Evolutionary conservation across 2,888 invertebrate genomes (phyloP).

Genomic region (Limnephilus auricula): DNA sequence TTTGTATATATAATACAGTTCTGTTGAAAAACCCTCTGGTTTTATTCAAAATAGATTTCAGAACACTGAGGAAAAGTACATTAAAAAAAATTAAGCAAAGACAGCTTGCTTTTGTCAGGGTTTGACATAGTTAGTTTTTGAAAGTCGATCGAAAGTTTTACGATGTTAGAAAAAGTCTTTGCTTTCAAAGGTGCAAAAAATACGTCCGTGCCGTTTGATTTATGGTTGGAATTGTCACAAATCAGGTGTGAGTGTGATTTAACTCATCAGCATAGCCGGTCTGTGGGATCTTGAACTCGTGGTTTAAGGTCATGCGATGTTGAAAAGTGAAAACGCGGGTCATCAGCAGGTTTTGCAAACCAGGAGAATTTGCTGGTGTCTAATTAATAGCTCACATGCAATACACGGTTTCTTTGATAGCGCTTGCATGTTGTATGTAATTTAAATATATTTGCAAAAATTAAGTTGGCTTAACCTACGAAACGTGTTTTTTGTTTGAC

Average conservation of each 20-base stretch:
- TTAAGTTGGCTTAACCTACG: neutral
- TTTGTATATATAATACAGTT: neutral
- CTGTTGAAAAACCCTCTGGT: too few relatives aligned
- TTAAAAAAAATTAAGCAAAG: neutral
- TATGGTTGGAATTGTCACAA: neutral
- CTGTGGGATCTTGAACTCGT: neutral
- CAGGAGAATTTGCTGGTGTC: slow-evolving; percentile 11
- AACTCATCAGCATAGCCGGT: slow-evolving; percentile 40
- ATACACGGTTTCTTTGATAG: neutral
- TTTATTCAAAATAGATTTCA: too few relatives aligned
- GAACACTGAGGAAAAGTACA: too few relatives aligned
- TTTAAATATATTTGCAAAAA: neutral
- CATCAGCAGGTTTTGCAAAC: slow-evolving; percentile 18
- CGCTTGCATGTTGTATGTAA: neutral
- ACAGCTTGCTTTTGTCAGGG: neutral
- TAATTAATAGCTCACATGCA: neutral
- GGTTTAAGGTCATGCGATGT: slow-evolving; percentile 22
- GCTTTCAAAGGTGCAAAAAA: slow-evolving; percentile 4
- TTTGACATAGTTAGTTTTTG: neutral
- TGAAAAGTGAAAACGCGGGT: slow-evolving; percentile 42
- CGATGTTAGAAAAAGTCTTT: neutral
- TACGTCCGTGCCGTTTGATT: neutral
- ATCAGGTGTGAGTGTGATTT: slow-evolving; percentile 30
- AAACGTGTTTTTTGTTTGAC: neutral
- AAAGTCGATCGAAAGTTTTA: slow-evolving; percentile 3